Evolutionary conservation across 1,140 invertebrate species (phyloP).

Genomic region (Leptopilina clavipes): DNA sequence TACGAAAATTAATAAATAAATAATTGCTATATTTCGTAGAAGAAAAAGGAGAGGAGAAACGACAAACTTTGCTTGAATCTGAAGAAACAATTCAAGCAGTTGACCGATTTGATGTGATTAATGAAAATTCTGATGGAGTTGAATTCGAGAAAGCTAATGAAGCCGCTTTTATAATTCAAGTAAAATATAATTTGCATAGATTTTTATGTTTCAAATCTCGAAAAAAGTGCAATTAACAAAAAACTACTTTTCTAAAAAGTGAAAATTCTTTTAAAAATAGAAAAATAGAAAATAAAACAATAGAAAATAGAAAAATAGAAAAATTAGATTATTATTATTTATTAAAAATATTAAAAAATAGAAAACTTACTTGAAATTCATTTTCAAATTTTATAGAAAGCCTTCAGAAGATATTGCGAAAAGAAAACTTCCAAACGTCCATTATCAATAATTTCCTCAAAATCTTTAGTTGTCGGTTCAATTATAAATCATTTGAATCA

Average conservation of each 20-base stretch:
- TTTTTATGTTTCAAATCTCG: conserved; percentile 5
- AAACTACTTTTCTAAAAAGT: too few relatives aligned
- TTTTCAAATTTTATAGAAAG: background rate
- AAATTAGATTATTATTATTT: too few relatives aligned
- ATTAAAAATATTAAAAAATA: too few relatives aligned
- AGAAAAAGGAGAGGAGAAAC: too few relatives aligned
- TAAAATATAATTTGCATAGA: conserved; percentile 39
- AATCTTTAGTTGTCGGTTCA: conserved; percentile 46
- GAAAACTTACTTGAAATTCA: background rate
- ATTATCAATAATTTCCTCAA: conserved; percentile 18
- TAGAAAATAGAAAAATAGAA: too few relatives aligned
- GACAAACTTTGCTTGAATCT: too few relatives aligned
- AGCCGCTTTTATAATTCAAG: conserved; percentile 69
- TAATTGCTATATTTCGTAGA: too few relatives aligned
- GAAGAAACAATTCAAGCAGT: background rate
- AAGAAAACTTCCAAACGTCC: background rate
- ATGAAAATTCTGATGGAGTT: conserved; percentile 45
- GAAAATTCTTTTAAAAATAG: too few relatives aligned
- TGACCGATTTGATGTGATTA: background rate
- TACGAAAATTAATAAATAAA: too few relatives aligned
- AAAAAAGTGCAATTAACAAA: too few relatives aligned
- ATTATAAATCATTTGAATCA: conserved; percentile 53
- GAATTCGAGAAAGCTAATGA: conserved; percentile 52
- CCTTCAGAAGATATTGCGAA: background rate
- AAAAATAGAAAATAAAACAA: too few relatives aligned